These are phyloP conservation scores for Pantherophis vulpinus DNA, from an alignment of 2,797 vertebrate species.

Conservation along the genomic window DNA sequence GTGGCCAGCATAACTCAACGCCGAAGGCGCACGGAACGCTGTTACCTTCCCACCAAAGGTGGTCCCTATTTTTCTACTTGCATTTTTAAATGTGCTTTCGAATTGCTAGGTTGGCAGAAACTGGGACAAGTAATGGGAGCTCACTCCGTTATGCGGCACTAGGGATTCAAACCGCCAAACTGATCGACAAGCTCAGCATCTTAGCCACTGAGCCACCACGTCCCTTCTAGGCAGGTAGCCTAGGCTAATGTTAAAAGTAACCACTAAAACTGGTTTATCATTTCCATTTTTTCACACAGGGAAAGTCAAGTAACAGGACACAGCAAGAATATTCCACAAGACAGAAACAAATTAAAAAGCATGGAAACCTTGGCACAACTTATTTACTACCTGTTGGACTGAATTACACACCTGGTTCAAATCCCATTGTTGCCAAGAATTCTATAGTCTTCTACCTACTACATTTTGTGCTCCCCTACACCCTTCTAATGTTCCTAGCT, in stretches of 20 bases:
- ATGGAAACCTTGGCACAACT: neutral
- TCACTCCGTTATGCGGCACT: no score
- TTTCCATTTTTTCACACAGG: neutral
- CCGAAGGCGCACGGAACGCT: no score
- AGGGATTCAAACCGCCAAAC: no score
- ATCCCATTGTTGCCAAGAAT: neutral
- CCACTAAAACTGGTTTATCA: neutral
- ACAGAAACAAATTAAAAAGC: neutral
- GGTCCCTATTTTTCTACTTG: no score
- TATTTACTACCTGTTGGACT: neutral
- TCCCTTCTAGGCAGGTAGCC: neutral
- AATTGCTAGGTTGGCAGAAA: no score
- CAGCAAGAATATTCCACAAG: neutral
- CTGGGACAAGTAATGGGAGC: no score
- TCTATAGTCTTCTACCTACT: neutral
- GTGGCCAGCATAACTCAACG: no score
- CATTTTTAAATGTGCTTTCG: no score
- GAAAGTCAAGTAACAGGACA: neutral
- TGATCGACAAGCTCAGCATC: no score
- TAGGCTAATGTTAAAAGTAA: neutral
- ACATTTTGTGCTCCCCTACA: neutral
- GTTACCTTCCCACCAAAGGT: no score
- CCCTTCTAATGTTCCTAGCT: neutral
- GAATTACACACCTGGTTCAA: neutral
- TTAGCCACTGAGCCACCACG: no score